Percentiles rank a stretch among this genome's conserved stretches.
phyloP scores from a whole-genome alignment of 1,140 invertebrate species.

The Ridgeia piscesae region DNA sequence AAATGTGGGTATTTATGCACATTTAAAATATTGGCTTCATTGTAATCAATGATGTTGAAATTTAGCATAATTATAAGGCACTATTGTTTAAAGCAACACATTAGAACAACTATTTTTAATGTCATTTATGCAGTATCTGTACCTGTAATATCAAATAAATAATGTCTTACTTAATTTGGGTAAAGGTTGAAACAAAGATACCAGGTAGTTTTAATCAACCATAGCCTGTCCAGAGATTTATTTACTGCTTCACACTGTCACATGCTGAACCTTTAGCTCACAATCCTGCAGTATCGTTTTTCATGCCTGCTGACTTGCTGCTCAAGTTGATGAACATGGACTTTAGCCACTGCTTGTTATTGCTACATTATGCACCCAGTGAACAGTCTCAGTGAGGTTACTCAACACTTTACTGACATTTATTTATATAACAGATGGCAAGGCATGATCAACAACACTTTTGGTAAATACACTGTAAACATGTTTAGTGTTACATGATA shows the following conservation, averaged over 20 bases:
- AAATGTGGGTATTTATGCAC: not conserved
- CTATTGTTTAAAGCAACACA: too few species aligned
- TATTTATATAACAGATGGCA: not conserved
- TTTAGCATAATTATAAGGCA: too few species aligned
- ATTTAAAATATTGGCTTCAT: not conserved
- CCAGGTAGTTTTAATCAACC: not conserved
- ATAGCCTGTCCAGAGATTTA: not conserved
- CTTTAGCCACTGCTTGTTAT: not conserved
- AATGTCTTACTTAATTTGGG: too few species aligned
- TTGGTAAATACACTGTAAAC: not conserved
- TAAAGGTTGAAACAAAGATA: not conserved
- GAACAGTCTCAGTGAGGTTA: not conserved
- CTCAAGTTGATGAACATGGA: not conserved
- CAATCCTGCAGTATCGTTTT: not conserved
- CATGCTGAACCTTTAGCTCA: not conserved
- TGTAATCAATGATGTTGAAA: too few species aligned
- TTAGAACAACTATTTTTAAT: too few species aligned
- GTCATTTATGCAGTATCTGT: not conserved
- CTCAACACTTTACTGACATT: not conserved
- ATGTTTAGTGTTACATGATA: not conserved
- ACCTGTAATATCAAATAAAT: not conserved
- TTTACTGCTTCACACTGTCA: not conserved
- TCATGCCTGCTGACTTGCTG: not conserved
- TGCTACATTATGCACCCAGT: not conserved
- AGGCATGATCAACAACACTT: not conserved